Evolutionary conservation across 2,797 vertebrate species (phyloP).

Genomic region (Coregonus ussuriensis): DNA sequence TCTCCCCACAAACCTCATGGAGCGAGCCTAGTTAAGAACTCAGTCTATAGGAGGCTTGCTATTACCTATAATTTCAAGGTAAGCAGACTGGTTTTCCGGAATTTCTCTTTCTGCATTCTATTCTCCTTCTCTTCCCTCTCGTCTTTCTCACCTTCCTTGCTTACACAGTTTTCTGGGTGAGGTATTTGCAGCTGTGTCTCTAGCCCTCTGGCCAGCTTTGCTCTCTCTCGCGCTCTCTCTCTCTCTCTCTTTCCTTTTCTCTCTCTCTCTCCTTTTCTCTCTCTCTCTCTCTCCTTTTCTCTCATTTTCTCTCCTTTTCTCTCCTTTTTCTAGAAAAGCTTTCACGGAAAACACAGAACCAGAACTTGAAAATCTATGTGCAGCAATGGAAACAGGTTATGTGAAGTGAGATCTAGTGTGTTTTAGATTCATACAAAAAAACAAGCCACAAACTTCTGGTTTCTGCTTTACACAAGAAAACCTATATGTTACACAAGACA

Average conservation of each 20-base stretch:
- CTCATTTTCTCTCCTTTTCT: too few relatives aligned
- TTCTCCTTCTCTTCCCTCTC: neutral
- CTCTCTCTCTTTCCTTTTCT: too few relatives aligned
- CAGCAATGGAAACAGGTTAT: neutral
- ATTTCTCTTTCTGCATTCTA: neutral
- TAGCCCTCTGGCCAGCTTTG: slow-evolving; percentile 2
- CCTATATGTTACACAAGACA: neutral
- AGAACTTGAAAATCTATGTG: neutral
- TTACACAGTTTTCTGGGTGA: slow-evolving; percentile 9
- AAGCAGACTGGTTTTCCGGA: slow-evolving; percentile 15
- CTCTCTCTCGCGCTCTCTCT: neutral
- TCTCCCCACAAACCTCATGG: slow-evolving; percentile 34
- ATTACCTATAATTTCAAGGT: slow-evolving; percentile 44
- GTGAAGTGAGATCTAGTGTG: neutral
- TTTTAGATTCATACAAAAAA: neutral
- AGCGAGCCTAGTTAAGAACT: slow-evolving; percentile 24
- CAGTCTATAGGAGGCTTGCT: neutral
- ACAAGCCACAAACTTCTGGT: neutral
- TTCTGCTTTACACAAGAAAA: neutral
- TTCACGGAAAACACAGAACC: too few relatives aligned
- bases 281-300: neutral
- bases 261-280: too few relatives aligned
- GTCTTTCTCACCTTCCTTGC: neutral
- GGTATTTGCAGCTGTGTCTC: slow-evolving; percentile 21
- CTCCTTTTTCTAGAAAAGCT: neutral